These are phyloP conservation scores for Manis crassicaudata DNA, from an alignment of 2,797 vertebrate genomes.

Conservation along the genomic window DNA sequence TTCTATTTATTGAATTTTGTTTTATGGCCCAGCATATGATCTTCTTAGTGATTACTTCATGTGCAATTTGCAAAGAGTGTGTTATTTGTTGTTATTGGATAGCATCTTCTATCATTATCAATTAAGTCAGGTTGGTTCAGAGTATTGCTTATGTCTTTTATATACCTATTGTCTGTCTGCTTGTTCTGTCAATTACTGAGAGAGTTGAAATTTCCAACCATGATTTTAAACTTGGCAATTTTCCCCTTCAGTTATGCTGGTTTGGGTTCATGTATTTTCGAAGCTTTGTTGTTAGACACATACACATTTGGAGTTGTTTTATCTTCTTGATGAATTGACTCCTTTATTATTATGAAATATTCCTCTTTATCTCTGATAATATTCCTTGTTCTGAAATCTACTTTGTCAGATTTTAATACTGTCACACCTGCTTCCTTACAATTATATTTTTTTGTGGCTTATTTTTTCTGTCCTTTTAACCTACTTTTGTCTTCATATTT, in stretches of 20 bases:
- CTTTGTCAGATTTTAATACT: constrained; percentile 47
- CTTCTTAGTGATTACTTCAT: constrained; percentile 34
- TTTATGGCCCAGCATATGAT: background rate
- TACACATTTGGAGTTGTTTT: constrained; percentile 13
- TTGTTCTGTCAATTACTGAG: constrained; percentile 20
- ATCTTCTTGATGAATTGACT: constrained; percentile 24
- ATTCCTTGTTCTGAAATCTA: constrained; percentile 11
- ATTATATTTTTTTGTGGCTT: background rate
- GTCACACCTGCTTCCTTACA: background rate
- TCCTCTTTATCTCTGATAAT: background rate
- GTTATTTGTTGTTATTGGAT: background rate
- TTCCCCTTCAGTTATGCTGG: constrained; percentile 28
- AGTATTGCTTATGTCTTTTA: background rate
- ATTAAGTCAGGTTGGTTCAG: background rate
- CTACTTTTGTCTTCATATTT: constrained; percentile 35
- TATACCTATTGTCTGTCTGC: background rate
- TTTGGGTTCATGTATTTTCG: constrained; percentile 33
- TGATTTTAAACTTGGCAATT: background rate
- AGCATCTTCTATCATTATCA: constrained; percentile 28
- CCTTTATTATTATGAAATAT: constrained; percentile 40
- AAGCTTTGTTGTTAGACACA: constrained; percentile 17
- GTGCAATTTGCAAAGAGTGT: constrained; percentile 40
- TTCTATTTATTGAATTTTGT: background rate
- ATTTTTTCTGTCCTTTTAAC: constrained; percentile 13
- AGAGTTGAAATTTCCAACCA: constrained; percentile 17